Evolutionary conservation across 2,797 vertebrate genomes (phyloP), one percentile per base, ranked within the genome.

Genomic region (Epinephelus awoara): DNA sequence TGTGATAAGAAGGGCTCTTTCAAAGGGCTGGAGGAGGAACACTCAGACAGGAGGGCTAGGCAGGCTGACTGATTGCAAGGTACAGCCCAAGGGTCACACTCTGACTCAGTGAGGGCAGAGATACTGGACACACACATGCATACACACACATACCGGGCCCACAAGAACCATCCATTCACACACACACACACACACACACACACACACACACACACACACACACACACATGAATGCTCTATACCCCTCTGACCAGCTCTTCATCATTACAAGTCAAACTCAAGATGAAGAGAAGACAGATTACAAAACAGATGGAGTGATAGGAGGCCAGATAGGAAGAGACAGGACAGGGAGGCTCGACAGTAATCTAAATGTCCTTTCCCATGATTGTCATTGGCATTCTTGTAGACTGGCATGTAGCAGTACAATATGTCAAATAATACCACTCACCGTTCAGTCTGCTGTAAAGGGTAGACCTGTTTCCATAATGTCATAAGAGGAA

Each of bases 281-380:
- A 91, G 88, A 93, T 85, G 85, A 91, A 91, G 86, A 94, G 87
- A 89, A 94, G 91, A 90, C 84, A 90, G 87, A 93, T 93, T 91
- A 94, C 85, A 90, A 93, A 93, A 85, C 75, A 79, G 79, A 90
- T 50, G 68, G 90, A 91, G 83, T 92, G 90, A 92, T 91, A 92
- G 84, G 57, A 86, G 75, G 49, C 64, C 71, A 82, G 88, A 93
- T 89, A 84, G 85, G 85, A 90, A 83, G 90, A 91, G 92, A 92
- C 88, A 89, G 89, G 80, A 82, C 66, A 49, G 82, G 88, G 89
- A 92, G 89, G 78, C 89, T 85, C 86, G 79, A 90, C 91, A 87
- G 89, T 94, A 93, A 94, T 94, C 89, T 91, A 89, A 92, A 94
- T 89, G 92, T 93, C 91, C 91, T 93, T 88, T 92, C 89, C 90